phyloP scores from a whole-genome alignment of 23 tunicate species.

The Styela plicata region DNA sequence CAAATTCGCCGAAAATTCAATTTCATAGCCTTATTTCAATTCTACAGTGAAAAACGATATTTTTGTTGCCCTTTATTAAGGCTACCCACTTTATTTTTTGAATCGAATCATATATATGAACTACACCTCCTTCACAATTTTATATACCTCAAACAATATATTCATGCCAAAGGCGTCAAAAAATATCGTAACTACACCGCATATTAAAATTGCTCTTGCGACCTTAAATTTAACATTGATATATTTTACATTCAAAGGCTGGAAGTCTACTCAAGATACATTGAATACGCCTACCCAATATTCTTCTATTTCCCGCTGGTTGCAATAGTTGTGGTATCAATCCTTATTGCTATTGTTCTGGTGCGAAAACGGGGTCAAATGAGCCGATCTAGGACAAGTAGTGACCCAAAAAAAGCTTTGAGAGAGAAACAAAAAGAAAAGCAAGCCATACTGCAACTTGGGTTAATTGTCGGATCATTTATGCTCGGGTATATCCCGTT shows the following conservation, averaged over 20 bases:
- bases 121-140: too few species aligned
- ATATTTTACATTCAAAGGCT: neutral
- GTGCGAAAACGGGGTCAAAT: neutral
- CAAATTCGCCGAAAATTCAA: too few species aligned
- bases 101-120: too few species aligned
- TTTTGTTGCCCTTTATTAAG: too few species aligned
- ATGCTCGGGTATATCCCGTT: slow-evolving; percentile 33
- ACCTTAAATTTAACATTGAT: neutral
- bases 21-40: too few species aligned
- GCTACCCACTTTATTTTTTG: too few species aligned
- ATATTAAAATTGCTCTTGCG: too few species aligned
- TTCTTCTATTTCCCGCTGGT: slow-evolving; percentile 41
- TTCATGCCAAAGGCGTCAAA: too few species aligned
- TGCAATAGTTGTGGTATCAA: slow-evolving; percentile 4
- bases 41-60: too few species aligned
- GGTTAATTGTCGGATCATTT: slow-evolving; percentile 17
- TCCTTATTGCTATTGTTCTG: slow-evolving; percentile 1
- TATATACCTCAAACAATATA: too few species aligned
- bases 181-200: too few species aligned
- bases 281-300: slow-evolving; percentile 10
- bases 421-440: slow-evolving; percentile 13
- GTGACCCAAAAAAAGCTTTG: neutral
- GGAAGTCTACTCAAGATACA: slow-evolving; percentile 7
- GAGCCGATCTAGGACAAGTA: neutral
- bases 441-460: slow-evolving; percentile 22